phyloP scores from a whole-genome alignment of 2,888 invertebrate genomes.

The Melanophora roralis region DNA sequence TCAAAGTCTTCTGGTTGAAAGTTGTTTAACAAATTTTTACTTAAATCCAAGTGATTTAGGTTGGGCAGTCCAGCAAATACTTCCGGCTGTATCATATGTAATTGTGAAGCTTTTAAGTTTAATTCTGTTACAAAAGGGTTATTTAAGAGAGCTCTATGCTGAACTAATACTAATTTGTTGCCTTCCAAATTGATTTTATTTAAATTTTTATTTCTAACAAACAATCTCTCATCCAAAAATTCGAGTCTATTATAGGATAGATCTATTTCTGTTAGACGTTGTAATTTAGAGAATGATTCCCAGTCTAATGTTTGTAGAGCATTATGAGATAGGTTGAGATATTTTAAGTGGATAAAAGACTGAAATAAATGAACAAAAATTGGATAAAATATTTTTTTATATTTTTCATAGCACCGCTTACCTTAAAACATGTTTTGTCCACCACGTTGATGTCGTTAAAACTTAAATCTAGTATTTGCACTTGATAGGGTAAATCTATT shows the following conservation, averaged over 20 bases:
- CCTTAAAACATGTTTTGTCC: constrained; percentile 81
- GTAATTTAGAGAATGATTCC: constrained; percentile 80
- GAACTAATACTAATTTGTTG: constrained; percentile 80
- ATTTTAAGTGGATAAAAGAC: constrained; percentile 69
- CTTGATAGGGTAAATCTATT: constrained; percentile 80
- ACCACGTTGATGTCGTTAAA: constrained; percentile 81
- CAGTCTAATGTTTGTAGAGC: constrained; percentile 81
- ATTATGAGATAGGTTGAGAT: constrained; percentile 78
- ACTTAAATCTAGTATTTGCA: constrained; percentile 81
- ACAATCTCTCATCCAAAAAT: constrained; percentile 78
- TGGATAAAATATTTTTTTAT: too few relatives aligned
- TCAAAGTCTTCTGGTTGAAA: constrained; percentile 78
- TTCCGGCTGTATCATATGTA: constrained; percentile 79
- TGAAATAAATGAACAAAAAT: constrained; percentile 53
- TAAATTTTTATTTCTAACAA: constrained; percentile 79
- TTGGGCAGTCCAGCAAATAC: constrained; percentile 80
- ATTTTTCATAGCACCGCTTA: too few relatives aligned
- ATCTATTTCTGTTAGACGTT: constrained; percentile 79
- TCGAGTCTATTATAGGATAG: constrained; percentile 82
- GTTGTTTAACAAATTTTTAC: constrained; percentile 81
- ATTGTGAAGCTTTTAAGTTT: constrained; percentile 80
- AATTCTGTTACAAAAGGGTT: constrained; percentile 79
- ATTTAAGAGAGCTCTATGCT: constrained; percentile 80
- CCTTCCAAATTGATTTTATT: constrained; percentile 80
- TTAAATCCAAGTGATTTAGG: constrained; percentile 80